A percentile compares a stretch with the other conserved stretches of the same genome.
These are phyloP conservation scores for Sebastes steindachneri DNA, from an alignment of 2,797 vertebrate species.

Conservation along the genomic window DNA sequence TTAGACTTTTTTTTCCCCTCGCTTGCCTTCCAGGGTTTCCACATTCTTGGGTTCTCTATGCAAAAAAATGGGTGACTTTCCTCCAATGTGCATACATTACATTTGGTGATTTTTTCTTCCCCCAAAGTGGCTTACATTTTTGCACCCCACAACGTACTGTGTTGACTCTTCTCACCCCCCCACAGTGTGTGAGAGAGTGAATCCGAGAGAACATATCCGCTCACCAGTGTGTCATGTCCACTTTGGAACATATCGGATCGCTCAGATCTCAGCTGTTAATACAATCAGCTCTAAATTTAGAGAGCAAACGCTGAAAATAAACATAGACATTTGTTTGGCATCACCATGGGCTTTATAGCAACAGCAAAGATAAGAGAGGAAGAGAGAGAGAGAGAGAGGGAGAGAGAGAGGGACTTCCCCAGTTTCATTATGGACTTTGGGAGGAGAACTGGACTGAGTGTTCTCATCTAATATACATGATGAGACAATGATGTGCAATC, in stretches of 20 bases:
- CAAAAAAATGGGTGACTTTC: not conserved
- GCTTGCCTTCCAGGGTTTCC: no score
- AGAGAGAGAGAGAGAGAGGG: not conserved
- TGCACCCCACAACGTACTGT: not conserved
- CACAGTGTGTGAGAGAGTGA: not conserved
- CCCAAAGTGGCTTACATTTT: not conserved
- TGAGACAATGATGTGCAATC: constrained; percentile 54
- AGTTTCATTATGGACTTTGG: constrained; percentile 37
- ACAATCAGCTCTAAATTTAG: constrained; percentile 72
- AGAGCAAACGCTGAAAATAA: constrained; percentile 66
- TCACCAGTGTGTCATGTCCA: constrained; percentile 54
- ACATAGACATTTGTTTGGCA: constrained; percentile 63
- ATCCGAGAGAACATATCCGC: constrained; percentile 21
- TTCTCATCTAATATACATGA: constrained; percentile 35
- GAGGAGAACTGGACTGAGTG: constrained; percentile 26
- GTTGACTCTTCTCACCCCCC: not conserved
- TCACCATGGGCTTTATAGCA: constrained; percentile 61
- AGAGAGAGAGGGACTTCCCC: constrained; percentile 69
- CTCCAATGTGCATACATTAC: not conserved
- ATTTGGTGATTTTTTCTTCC: not conserved
- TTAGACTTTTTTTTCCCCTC: no score
- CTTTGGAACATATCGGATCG: constrained; percentile 52
- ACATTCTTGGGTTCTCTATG: no score
- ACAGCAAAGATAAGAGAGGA: constrained; percentile 35
- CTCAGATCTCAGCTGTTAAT: constrained; percentile 69